Percentiles rank a stretch among this genome's conserved stretches.
Evolutionary conservation across 2,113 vertebrate species (phyloP).

Genomic region (Oncorhynchus mykiss): DNA sequence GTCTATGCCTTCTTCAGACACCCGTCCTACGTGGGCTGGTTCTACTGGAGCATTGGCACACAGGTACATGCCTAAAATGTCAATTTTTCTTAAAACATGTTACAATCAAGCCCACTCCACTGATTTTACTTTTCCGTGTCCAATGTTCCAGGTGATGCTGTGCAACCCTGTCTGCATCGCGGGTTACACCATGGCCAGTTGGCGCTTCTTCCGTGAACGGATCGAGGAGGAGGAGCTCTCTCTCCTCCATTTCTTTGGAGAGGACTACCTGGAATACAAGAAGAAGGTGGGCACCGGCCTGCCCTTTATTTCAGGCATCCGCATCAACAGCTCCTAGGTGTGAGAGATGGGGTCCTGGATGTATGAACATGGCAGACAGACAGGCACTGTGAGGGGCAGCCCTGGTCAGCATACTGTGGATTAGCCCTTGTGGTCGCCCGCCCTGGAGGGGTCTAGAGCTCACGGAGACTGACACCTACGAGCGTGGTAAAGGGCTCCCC

Average conservation of each 20-base stretch:
- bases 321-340: conserved; percentile 66
- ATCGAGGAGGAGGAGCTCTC: conserved; percentile 94
- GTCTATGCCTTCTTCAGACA: conserved; percentile 93
- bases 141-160: conserved; percentile 80
- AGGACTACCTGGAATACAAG: conserved; percentile 94
- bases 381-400: conserved; percentile 46
- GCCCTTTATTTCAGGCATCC: conserved; percentile 93
- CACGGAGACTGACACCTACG: conserved; percentile 28
- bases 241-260: conserved; percentile 93
- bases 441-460: conserved; percentile 42
- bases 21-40: conserved; percentile 97
- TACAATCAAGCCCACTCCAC: no score
- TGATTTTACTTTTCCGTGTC: background rate
- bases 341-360: conserved; percentile 41
- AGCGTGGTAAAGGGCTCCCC: background rate
- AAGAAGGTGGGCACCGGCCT: conserved; percentile 86
- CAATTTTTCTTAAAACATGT: no score
- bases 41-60: conserved; percentile 98
- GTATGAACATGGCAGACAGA: conserved; percentile 45
- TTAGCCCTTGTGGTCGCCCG: conserved; percentile 38
- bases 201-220: conserved; percentile 95
- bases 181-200: conserved; percentile 88
- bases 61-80: conserved; percentile 74
- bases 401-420: conserved; percentile 28
- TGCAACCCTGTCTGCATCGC: conserved; percentile 91